Conservation (phyloP, 2,113 vertebrate genomes). For the Myotis lucifugus region DNA sequence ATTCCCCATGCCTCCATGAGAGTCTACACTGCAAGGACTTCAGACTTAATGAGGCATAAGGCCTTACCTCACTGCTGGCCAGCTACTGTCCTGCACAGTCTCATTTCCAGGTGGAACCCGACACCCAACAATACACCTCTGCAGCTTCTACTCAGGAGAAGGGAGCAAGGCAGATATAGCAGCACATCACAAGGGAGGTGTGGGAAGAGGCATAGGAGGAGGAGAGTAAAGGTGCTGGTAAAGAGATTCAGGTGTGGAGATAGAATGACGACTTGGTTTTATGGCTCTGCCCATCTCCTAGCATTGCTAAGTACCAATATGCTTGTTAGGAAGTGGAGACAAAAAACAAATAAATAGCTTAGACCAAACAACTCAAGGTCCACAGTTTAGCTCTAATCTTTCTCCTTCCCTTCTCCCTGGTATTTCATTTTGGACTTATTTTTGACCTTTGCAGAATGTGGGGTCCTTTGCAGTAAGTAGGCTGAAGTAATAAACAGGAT, state of each 20-base stretch:
- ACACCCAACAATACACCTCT: background rate
- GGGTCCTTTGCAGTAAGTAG: background rate
- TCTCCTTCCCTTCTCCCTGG: background rate
- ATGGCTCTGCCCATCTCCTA: background rate
- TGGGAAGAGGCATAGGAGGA: background rate
- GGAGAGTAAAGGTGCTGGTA: background rate
- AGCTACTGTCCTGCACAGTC: background rate
- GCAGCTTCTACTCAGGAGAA: background rate
- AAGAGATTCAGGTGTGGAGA: background rate
- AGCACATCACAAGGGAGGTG: background rate
- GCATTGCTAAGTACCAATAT: background rate
- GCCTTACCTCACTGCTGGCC: background rate
- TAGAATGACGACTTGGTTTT: background rate
- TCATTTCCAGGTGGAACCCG: background rate
- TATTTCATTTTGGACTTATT: background rate
- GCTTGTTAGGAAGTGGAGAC: background rate
- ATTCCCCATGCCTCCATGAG: background rate
- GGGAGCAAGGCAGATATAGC: background rate
- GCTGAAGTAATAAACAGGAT: background rate
- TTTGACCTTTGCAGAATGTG: background rate
- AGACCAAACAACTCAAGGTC: background rate
- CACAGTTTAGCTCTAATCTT: background rate
- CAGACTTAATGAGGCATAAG: background rate
- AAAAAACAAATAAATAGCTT: background rate
- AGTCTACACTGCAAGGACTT: background rate